Evolutionary conservation across 2,797 vertebrate genomes (phyloP).

Genomic region (Rhabdophis nuchalis): DNA sequence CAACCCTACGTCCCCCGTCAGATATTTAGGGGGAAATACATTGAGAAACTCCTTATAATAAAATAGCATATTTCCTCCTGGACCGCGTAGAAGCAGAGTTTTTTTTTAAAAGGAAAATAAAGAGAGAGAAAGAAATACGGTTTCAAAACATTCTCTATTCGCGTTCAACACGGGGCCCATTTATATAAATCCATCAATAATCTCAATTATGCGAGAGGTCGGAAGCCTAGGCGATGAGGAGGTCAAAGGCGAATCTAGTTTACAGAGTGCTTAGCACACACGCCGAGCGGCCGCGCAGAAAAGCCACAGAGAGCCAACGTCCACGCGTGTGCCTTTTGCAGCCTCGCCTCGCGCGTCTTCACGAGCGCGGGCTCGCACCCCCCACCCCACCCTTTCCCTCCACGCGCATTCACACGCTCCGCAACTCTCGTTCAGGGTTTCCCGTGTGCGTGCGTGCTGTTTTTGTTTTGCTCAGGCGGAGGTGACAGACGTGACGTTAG

Average conservation of each 20-base stretch:
- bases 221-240: not conserved
- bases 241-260: not conserved
- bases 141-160: not conserved
- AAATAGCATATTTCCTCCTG: not conserved
- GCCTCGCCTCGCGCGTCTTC: not conserved
- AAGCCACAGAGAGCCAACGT: constrained; percentile 25
- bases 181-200: not conserved
- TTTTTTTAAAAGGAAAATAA: no score
- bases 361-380: not conserved
- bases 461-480: constrained; percentile 39
- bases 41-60: not conserved
- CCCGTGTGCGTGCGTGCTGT: not conserved
- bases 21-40: not conserved
- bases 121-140: no score
- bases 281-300: constrained; percentile 41
- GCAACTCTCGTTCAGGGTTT: constrained; percentile 55
- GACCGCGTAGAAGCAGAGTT: not conserved
- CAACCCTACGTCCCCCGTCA: no score
- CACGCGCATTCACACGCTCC: constrained; percentile 5
- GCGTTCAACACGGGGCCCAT: not conserved
- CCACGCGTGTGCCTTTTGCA: constrained; percentile 27
- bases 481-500: not conserved
- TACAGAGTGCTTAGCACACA: not conserved
- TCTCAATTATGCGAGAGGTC: constrained; percentile 15
- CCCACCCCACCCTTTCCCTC: not conserved